Conservation (phyloP, 2,888 invertebrate genomes). For the Camponotus fellah region DNA sequence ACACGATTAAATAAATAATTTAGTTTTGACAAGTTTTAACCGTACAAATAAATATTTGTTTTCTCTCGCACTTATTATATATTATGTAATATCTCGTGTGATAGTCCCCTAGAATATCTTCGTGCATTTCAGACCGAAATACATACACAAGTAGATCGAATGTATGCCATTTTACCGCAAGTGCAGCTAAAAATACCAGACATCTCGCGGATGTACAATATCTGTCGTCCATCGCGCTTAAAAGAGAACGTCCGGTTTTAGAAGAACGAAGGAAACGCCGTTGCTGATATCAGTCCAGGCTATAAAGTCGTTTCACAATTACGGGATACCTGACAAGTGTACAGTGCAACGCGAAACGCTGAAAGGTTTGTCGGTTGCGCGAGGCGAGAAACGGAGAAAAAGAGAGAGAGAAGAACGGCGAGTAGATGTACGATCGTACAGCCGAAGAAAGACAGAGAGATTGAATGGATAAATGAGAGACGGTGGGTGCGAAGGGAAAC, state of each 20-base stretch:
- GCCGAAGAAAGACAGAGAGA: slow-evolving; percentile 33
- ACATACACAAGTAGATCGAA: slow-evolving; percentile 25
- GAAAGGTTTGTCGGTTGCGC: slow-evolving; percentile 71
- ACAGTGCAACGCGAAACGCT: slow-evolving; percentile 70
- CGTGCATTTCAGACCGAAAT: neutral
- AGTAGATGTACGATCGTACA: slow-evolving; percentile 4
- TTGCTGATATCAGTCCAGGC: slow-evolving; percentile 70
- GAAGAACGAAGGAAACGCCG: slow-evolving; percentile 47
- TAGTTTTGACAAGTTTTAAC: neutral
- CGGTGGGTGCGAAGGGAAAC: slow-evolving; percentile 17
- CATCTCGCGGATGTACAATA: slow-evolving; percentile 34
- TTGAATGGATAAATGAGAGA: slow-evolving; percentile 49
- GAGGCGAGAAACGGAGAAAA: slow-evolving; percentile 62
- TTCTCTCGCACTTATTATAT: neutral
- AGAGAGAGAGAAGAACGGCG: slow-evolving; percentile 45
- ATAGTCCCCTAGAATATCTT: neutral
- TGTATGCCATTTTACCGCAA: neutral
- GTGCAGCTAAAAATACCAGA: slow-evolving; percentile 30
- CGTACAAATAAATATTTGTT: neutral
- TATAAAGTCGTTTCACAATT: slow-evolving; percentile 75
- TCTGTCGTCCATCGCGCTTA: slow-evolving; percentile 62
- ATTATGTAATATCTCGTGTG: neutral
- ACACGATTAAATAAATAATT: slow-evolving; percentile 6
- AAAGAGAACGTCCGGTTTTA: slow-evolving; percentile 57
- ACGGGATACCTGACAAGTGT: slow-evolving; percentile 74